These are phyloP conservation scores for Sclerodermus sp. DNA, from an alignment of 2,888 invertebrate genomes.

Conservation along the genomic window DNA sequence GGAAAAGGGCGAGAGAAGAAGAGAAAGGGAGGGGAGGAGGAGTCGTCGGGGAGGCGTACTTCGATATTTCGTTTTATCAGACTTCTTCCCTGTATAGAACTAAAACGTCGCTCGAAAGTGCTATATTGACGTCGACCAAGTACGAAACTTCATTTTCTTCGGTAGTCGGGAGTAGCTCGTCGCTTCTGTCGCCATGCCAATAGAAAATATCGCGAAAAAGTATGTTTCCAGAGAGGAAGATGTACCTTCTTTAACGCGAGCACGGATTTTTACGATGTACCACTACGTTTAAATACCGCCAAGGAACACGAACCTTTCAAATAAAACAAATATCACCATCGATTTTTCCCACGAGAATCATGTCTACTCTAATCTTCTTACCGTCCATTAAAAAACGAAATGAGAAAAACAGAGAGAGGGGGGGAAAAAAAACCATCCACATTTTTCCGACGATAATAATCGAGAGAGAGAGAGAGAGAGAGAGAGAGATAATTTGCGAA, in stretches of 20 bases:
- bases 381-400: too few species aligned
- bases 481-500: too few species aligned
- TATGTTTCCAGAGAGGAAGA: not conserved
- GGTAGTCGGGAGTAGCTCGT: not conserved
- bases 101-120: not conserved
- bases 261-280: not conserved
- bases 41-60: not conserved
- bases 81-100: not conserved
- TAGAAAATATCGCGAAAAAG: not conserved
- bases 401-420: too few species aligned
- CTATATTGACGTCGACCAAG: not conserved
- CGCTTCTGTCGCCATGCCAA: not conserved
- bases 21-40: constrained; percentile 1
- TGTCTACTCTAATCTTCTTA: too few species aligned
- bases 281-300: too few species aligned
- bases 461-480: too few species aligned
- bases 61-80: not conserved
- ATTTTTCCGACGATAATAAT: too few species aligned
- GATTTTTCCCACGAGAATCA: too few species aligned
- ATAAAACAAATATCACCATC: too few species aligned
- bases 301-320: too few species aligned
- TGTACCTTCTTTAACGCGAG: not conserved
- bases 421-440: too few species aligned
- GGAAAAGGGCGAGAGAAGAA: not conserved
- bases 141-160: not conserved